Conservation (phyloP, 2,888 invertebrate species). For the Ectobius pallidus region DNA sequence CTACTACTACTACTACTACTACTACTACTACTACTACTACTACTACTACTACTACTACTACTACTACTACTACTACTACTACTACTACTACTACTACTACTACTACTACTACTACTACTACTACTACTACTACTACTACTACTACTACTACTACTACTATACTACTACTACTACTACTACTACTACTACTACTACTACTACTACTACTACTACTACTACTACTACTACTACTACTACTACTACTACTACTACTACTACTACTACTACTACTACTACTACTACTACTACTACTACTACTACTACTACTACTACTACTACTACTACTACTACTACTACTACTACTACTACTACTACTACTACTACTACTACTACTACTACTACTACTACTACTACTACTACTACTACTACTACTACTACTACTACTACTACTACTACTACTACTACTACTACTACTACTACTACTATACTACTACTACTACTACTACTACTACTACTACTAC, state of each 20-base stretch:
- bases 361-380: conserved; percentile 16
- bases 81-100: conserved; percentile 27
- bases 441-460: conserved; percentile 14
- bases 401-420: conserved; percentile 14
- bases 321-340: conserved; percentile 27
- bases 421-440: conserved; percentile 14
- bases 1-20: conserved; percentile 26
- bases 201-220: conserved; percentile 26
- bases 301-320: conserved; percentile 27
- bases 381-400: conserved; percentile 14
- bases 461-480: no score
- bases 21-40: conserved; percentile 27
- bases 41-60: conserved; percentile 27
- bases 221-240: conserved; percentile 27
- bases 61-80: conserved; percentile 27
- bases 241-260: conserved; percentile 27
- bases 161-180: no score
- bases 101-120: conserved; percentile 27
- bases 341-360: conserved; percentile 27
- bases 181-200: conserved; percentile 26
- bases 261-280: conserved; percentile 27
- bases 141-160: no score
- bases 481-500: conserved; percentile 14
- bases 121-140: conserved; percentile 27
- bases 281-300: conserved; percentile 27